Evolutionary conservation across 2,888 invertebrate genomes (phyloP), one percentile per base, ranked within the genome.

Genomic region (Chalcis sispes): DNA sequence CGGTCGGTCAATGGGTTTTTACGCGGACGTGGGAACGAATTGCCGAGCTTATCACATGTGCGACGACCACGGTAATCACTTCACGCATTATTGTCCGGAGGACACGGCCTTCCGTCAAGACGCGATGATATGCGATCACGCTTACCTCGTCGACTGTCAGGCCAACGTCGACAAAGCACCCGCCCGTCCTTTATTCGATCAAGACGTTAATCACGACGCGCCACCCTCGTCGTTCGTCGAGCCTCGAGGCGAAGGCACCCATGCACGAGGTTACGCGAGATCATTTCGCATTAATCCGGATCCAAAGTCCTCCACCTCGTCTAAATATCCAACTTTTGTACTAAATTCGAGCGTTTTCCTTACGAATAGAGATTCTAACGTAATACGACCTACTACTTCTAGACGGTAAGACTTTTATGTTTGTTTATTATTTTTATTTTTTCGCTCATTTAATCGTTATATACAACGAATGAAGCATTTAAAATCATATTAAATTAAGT

Each of bases 61-160:
- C 70, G 87, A 87, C 50, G 86, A 87, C 72, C 84, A 86, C 67
- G 87, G 86, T 8, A 87, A 87, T 56, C 87, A 85, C 77, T 87
- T 87, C 69, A 86, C 82, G 0, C 86, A 87, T 65, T 80, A 82
- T 59, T 87, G 87, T 54, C 87, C 87, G 0, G 84, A 85, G 29
- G 85, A 85, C 50, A 87, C 87, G 1, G 85, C 86, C 2, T 87
- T 87, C 67, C 84, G 87, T 1, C 87, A 87, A 64, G 87, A 87
- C 27, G 85, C 87, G 2, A 76, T 85, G 52, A 85, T 87, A 29
- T 87, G 87, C 46, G 87, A 87, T 73, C 86, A 87, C 72, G 86
- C 86, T 1, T 84, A 86, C 56, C 83, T 86, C 2, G 87, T 87
- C n/a, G 83, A 85, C 10, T 87, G 87, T 61, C 69, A 50, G 15